A percentile compares a stretch with the other conserved stretches of the same genome.
Conservation (phyloP, 2,888 invertebrate genomes). For the Acanthococcus lagerstroemiae region DNA sequence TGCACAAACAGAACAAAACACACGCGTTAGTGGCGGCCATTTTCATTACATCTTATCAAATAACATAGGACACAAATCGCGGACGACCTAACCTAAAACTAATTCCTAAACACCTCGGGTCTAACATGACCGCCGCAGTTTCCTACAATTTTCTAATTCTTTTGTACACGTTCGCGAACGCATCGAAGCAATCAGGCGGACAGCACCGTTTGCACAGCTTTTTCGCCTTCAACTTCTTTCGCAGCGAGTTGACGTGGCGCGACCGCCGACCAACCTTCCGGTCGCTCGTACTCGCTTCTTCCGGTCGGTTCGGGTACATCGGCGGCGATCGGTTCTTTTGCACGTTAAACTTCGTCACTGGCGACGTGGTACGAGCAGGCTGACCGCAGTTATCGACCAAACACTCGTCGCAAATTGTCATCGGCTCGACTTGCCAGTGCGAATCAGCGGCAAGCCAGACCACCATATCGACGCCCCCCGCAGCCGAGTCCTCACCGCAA, state of each 20-base stretch:
- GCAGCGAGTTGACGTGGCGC: too few relatives aligned
- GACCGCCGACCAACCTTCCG: too few relatives aligned
- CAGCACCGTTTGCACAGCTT: slow-evolving; percentile 20
- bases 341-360: neutral
- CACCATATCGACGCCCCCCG: too few relatives aligned
- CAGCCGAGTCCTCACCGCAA: too few relatives aligned
- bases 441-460: too few relatives aligned
- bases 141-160: slow-evolving; percentile 7
- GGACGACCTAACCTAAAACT: neutral
- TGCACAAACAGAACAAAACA: slow-evolving; percentile 41
- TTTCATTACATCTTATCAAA: neutral
- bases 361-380: too few relatives aligned
- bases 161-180: slow-evolving; percentile 14
- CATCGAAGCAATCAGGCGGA: slow-evolving; percentile 14
- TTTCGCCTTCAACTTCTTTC: too few relatives aligned
- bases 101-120: neutral
- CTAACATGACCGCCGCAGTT: neutral
- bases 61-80: too few relatives aligned
- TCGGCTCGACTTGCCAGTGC: too few relatives aligned
- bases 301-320: neutral
- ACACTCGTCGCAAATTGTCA: too few relatives aligned
- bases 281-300: neutral
- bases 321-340: neutral
- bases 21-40: neutral
- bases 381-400: too few relatives aligned